Base-by-base conservation (phyloP, 1,140 invertebrate species). In the Cotesia glomerata region DNA sequence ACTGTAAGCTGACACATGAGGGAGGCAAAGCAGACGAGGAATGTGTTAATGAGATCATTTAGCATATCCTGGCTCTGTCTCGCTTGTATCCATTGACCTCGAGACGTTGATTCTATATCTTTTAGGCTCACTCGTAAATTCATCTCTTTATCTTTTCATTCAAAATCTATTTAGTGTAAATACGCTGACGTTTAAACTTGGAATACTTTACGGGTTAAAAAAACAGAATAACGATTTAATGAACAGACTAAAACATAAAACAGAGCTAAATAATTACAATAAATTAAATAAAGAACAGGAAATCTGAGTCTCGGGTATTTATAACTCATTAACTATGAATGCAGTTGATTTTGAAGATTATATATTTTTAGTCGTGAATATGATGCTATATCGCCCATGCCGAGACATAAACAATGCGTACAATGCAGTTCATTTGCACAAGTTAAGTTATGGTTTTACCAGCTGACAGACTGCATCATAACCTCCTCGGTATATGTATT, bases 31-130 rank as follows among this genome's bases (percentile, higher is more conserved):
- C 74, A 78, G 75, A 78, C 77, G 76, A 82, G 81, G 84, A 86
- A 86, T 86, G 84, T 84, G 84, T 81, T 86, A 86, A 86, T 86
- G 84, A 85, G 85, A 85, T 85, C 84, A 85, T 86, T 85, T 85
- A 84, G 81, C 82, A 76, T 77, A 73, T 72, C 72, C 67, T 14
- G 62, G 49, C 56, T 59, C 39, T 34, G 16, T 59, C 39, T 52
- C 56, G 69, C 5, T 65, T 11, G 45, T n/a, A 65, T 72, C 26
- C 26, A 32, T 35, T 36, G 39, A 52, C 52, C 34, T 35, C 16
- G 58, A 32, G 56, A 62, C 69, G 14, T 14, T 32, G 59, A 14
- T 11, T 69, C 36, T 65, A 18, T 59, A 58, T 59, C 32, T 58
- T 13, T 32, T 14, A 7, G 16, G 58, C 59, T 59, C 71, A 62